phyloP scores from a whole-genome alignment of 2,113 vertebrate genomes.

The Brienomyrus brachyistius region DNA sequence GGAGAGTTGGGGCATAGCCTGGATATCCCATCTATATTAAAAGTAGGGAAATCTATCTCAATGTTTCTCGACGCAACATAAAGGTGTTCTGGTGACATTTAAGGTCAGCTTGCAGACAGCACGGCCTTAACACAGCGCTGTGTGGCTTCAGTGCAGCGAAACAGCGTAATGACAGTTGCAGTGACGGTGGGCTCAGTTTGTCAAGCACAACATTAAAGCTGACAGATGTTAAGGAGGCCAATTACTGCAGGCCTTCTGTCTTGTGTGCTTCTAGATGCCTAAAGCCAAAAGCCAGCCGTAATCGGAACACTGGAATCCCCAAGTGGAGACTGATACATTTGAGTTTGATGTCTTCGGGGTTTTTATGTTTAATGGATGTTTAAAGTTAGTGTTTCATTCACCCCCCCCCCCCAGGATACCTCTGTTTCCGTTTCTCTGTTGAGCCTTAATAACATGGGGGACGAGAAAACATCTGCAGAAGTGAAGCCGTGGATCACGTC shows the following conservation, averaged over 20 bases:
- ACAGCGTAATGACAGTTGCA: neutral
- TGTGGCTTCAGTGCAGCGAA: neutral
- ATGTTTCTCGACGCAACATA: neutral
- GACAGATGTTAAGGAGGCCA: neutral
- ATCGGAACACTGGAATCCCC: neutral
- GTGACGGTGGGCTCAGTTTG: neutral
- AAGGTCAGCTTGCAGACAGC: neutral
- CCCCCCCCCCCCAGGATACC: neutral
- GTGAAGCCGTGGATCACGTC: no score
- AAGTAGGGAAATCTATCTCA: neutral
- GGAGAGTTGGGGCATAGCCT: neutral
- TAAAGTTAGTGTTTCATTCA: neutral
- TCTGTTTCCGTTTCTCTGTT: no score
- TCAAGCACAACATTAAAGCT: neutral
- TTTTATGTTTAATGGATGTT: neutral
- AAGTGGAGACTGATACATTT: neutral
- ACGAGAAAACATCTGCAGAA: no score
- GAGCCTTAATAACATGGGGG: no score
- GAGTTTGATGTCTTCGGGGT: neutral
- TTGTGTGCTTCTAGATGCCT: neutral
- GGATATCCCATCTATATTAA: neutral
- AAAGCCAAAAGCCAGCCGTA: neutral
- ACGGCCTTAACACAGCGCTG: neutral
- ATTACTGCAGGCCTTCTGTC: neutral
- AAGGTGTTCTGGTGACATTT: neutral